phyloP scores from a whole-genome alignment of 2,797 vertebrate genomes.

The Okamejei kenojei region DNA sequence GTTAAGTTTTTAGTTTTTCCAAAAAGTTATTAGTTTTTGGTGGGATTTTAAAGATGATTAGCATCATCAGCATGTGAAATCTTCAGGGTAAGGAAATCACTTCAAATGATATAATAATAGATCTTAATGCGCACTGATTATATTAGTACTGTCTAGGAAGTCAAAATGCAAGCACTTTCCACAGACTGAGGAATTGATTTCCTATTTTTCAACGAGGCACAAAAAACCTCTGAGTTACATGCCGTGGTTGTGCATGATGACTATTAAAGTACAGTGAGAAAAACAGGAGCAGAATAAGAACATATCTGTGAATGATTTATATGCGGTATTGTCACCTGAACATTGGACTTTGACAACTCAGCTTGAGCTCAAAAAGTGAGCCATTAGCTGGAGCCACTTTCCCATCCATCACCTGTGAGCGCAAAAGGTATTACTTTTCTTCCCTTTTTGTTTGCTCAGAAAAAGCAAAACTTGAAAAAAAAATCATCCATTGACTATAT shows the following conservation, averaged over 20 bases:
- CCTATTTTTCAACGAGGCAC: neutral
- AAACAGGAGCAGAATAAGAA: neutral
- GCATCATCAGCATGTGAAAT: neutral
- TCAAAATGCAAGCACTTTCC: neutral
- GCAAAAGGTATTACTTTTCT: neutral
- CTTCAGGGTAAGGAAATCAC: neutral
- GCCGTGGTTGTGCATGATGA: neutral
- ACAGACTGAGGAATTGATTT: neutral
- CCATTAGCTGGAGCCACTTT: neutral
- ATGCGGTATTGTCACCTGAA: too few relatives aligned
- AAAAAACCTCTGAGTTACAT: neutral
- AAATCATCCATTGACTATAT: neutral
- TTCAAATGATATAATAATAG: neutral
- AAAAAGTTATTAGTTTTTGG: neutral
- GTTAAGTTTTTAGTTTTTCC: neutral
- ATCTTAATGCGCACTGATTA: neutral
- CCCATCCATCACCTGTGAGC: slow-evolving; percentile 14
- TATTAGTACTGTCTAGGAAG: neutral
- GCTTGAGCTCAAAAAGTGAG: slow-evolving; percentile 16
- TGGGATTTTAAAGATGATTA: neutral
- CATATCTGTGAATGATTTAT: slow-evolving; percentile 21
- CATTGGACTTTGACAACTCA: neutral
- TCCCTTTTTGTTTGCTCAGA: neutral
- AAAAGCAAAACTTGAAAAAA: neutral
- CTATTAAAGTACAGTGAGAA: neutral